Evolutionary conservation across 2,888 invertebrate genomes (phyloP).

Genomic region (Acleris laterana): DNA sequence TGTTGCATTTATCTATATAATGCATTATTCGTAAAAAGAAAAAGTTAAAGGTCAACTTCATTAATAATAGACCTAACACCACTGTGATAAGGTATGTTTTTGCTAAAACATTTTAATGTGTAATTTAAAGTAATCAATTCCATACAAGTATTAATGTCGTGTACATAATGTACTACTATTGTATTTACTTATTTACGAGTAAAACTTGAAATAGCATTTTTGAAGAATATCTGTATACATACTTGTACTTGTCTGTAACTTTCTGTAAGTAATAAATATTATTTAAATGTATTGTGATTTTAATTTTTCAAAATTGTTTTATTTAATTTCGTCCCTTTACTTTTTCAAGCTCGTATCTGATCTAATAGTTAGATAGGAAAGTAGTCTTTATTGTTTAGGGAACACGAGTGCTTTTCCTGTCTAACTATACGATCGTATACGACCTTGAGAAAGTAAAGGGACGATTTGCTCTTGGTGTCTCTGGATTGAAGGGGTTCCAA

Average conservation of each 20-base stretch:
- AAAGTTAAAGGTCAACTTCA: background rate
- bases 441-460: too few species aligned
- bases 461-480: too few species aligned
- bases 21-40: background rate
- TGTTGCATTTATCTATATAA: too few species aligned
- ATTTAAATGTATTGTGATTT: background rate
- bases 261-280: background rate
- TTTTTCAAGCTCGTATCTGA: too few species aligned
- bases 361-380: too few species aligned
- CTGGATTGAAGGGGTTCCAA: too few species aligned
- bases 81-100: slow-evolving; percentile 19
- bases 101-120: slow-evolving; percentile 5
- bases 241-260: background rate
- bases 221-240: slow-evolving; percentile 2
- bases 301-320: too few species aligned
- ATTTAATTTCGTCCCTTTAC: too few species aligned
- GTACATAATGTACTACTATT: background rate
- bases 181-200: background rate
- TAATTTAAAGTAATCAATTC: background rate
- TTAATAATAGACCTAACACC: slow-evolving; percentile 1
- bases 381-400: too few species aligned
- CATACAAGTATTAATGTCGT: slow-evolving; percentile 1
- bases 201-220: slow-evolving; percentile 1
- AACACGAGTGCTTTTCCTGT: too few species aligned
- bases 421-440: too few species aligned